Evolutionary conservation across 2,113 vertebrate species (phyloP).

Genomic region (Glaucidium brasilianum): DNA sequence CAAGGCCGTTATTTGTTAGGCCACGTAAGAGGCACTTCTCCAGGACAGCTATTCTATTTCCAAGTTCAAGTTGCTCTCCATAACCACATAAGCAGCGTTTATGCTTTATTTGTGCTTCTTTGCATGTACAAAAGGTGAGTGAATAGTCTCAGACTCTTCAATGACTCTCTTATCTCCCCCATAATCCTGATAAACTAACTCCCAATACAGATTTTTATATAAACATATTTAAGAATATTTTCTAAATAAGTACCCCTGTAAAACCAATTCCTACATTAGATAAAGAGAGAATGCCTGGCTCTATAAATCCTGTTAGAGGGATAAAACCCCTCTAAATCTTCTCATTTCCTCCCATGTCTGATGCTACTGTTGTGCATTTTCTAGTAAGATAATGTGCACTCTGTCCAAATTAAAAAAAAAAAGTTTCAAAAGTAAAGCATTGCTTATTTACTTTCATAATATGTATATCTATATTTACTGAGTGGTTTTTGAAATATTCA

Average conservation of each 20-base stretch:
- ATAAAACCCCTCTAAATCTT: constrained; percentile 20
- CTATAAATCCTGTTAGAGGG: constrained; percentile 15
- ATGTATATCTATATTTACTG: not conserved
- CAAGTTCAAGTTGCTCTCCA: not conserved
- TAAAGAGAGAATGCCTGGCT: not conserved
- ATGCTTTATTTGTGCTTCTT: not conserved
- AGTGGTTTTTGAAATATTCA: not conserved
- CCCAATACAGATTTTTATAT: not conserved
- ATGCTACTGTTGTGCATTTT: not conserved
- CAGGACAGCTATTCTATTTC: not conserved
- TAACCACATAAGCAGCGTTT: not conserved
- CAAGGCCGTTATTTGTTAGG: not conserved
- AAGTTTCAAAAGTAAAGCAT: not conserved
- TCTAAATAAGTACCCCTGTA: not conserved
- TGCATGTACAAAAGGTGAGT: not conserved
- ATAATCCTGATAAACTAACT: not conserved
- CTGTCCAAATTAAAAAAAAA: not conserved
- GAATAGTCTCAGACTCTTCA: not conserved
- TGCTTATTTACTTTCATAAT: not conserved
- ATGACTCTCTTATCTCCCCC: not conserved
- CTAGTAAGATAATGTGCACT: not conserved
- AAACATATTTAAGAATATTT: not conserved
- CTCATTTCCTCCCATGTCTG: not conserved
- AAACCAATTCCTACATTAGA: constrained; percentile 4
- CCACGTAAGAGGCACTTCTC: not conserved